Base-by-base conservation (phyloP, 1,140 invertebrate genomes). In the Plectrocnemia conspersa region DNA sequence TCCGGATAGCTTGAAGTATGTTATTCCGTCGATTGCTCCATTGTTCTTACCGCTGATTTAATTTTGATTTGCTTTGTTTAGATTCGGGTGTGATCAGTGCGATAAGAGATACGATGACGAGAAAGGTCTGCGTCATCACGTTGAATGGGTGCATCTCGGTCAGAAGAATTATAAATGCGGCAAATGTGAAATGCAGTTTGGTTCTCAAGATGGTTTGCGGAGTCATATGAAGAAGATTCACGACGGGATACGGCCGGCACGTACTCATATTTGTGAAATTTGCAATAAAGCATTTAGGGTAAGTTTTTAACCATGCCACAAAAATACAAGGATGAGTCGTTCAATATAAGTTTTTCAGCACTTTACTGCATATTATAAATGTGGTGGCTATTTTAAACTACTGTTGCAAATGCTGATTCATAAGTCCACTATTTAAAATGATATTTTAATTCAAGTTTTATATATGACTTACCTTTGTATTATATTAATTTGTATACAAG, bases 201-300 rank as follows among this genome's bases (percentile, higher is more conserved):
- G 55, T n/a, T 50, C 50, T n/a, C 48, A 19, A 9, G 58, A 61
- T 22, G 55, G 56, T 1, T 52, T 59, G 19, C 46, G 56, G 11
- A 27, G 40, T 40, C 59, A 62, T 36, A 49, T 41, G 15, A 48
- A 52, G 35, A 58, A 59, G 25, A 53, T 56, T 2, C 60, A 62
- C 49, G 60, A 62, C 18, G 60, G 60, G 2, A 45, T 59, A n/a
- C 42, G 49, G 21, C 53, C 52, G 0, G 35, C 48, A 18, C 52
- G 47, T 9, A 23, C 53, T 15, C 60, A 62, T 47, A 3, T 40
- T 1, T 62, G 60, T 49, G 47, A 58, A 36, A 53, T 59, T 42
- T 62, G 60, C 49, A 47, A 56, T 29, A 58, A 58, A 45, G 52
- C 56, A 15, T 62, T 62, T 44, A 48, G 56, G 56, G 59, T 61